Evolutionary conservation across 2,888 invertebrate species (phyloP).

Genomic region (Apamea crenata): DNA sequence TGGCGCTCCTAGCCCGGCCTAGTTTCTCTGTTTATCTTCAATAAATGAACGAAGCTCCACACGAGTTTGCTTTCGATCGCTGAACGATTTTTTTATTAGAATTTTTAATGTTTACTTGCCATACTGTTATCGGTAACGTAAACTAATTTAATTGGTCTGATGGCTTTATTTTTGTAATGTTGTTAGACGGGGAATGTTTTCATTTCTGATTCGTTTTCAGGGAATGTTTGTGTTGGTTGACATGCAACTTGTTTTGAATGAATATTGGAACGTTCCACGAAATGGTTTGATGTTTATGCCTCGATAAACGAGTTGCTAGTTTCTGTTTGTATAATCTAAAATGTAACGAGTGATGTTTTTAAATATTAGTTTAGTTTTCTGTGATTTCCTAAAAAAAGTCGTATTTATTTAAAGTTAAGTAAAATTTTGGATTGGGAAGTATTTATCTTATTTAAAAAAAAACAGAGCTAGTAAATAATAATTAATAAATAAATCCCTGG

Average conservation of each 20-base stretch:
- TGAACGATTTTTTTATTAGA: constrained; percentile 52
- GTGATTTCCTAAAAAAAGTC: not conserved
- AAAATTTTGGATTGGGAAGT: not conserved
- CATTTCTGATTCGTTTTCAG: constrained; percentile 53
- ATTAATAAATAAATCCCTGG: too few relatives aligned
- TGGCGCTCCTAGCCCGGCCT: constrained; percentile 65
- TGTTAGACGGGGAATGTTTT: constrained; percentile 40
- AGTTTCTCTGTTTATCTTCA: constrained; percentile 75
- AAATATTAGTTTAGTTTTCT: constrained; percentile 3
- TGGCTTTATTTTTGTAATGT: constrained; percentile 50
- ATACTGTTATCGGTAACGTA: constrained; percentile 42
- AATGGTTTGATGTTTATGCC: constrained; percentile 22
- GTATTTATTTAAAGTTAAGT: not conserved
- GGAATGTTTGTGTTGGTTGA: constrained; percentile 28
- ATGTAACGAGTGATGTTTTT: not conserved
- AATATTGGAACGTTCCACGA: constrained; percentile 44
- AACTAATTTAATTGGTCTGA: constrained; percentile 47
- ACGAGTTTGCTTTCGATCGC: constrained; percentile 57
- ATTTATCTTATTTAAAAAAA: not conserved
- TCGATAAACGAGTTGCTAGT: constrained; percentile 17
- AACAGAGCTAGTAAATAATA: too few relatives aligned
- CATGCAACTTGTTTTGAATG: constrained; percentile 48
- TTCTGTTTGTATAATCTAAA: constrained; percentile 24
- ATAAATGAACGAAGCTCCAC: constrained; percentile 65
- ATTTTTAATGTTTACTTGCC: constrained; percentile 39